Evolutionary conservation across 2,113 vertebrate genomes (phyloP).

Genomic region (Platichthys stellatus): DNA sequence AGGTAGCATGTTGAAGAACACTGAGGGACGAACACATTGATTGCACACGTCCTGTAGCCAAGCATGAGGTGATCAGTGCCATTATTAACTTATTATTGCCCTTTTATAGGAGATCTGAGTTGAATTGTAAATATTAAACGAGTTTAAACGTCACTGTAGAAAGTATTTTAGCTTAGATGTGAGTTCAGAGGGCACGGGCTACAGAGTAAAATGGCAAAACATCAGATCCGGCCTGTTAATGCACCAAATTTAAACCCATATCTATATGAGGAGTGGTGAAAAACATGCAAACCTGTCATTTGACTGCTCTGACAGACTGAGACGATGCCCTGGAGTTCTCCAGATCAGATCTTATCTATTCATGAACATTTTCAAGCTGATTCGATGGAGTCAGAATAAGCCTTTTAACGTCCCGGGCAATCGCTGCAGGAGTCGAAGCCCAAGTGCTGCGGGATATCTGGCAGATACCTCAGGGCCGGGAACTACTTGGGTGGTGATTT

Average conservation of each 20-base stretch:
- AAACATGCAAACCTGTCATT: neutral
- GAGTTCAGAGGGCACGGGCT: neutral
- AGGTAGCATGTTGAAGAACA: neutral
- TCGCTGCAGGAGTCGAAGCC: neutral
- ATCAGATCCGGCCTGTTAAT: neutral
- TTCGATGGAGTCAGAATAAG: neutral
- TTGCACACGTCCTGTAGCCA: no score
- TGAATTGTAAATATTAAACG: neutral
- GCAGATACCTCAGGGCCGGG: neutral
- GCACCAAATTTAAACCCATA: neutral
- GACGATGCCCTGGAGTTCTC: neutral
- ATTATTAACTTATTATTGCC: neutral
- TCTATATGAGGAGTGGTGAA: neutral
- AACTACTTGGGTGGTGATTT: conserved; percentile 61
- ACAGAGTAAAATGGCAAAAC: neutral
- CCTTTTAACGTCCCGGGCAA: neutral
- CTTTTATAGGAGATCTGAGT: neutral
- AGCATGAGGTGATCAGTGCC: neutral
- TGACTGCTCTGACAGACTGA: neutral
- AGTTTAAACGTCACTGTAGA: neutral
- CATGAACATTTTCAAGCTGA: neutral
- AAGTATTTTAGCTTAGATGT: neutral
- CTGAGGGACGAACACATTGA: neutral
- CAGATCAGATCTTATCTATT: neutral
- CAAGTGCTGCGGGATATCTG: neutral